Evolutionary conservation across 2,888 invertebrate species (phyloP).

Genomic region (Cephus rjabovi): DNA sequence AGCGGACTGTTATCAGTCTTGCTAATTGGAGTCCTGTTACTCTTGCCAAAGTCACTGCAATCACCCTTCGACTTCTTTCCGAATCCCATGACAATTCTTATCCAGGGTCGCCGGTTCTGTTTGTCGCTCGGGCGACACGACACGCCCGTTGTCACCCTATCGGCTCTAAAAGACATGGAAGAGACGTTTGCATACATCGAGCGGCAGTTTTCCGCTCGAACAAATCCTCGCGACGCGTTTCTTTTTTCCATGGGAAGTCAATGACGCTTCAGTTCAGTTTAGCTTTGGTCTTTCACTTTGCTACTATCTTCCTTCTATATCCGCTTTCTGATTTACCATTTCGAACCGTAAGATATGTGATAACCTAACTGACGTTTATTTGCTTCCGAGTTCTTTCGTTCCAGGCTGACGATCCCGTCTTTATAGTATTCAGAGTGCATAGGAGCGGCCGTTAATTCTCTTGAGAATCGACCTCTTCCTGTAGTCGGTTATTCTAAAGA

Average conservation of each 20-base stretch:
- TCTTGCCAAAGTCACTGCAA: not conserved
- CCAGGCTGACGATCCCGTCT: not conserved
- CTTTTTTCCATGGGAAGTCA: constrained; percentile 38
- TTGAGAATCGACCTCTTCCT: not conserved
- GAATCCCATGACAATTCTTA: constrained; percentile 42
- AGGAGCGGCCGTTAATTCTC: not conserved
- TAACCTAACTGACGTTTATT: not conserved
- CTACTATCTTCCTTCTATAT: not conserved
- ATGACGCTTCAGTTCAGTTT: constrained; percentile 17
- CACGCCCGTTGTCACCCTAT: constrained; percentile 65
- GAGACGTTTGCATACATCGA: constrained; percentile 65
- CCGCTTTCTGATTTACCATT: constrained; percentile 1
- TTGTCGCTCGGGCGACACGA: constrained; percentile 41
- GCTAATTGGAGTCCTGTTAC: not conserved
- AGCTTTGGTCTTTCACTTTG: not conserved
- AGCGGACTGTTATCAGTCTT: not conserved
- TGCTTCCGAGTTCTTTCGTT: not conserved
- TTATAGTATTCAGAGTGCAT: not conserved
- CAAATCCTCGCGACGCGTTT: constrained; percentile 53
- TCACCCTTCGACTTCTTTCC: not conserved
- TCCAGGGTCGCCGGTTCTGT: constrained; percentile 25
- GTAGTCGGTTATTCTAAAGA: not conserved
- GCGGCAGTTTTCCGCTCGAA: constrained; percentile 63
- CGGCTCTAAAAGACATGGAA: constrained; percentile 54
- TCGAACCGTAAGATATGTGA: not conserved